Conservation (phyloP, 2,797 vertebrate genomes). For the Sparidentex hasta region DNA sequence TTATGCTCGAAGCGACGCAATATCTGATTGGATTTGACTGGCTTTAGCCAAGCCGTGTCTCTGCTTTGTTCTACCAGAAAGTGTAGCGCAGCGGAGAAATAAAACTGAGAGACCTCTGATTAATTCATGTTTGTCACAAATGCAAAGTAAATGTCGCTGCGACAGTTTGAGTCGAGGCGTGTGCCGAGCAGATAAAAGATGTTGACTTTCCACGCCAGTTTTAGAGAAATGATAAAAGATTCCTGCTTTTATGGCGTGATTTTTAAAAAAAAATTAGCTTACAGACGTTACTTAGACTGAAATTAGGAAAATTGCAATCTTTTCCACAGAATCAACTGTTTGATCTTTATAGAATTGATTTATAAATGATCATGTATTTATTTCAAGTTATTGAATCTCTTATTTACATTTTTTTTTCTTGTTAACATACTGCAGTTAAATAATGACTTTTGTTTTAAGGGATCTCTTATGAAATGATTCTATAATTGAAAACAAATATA, state of each 20-base stretch:
- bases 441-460: slow-evolving; percentile 5
- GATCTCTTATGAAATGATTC: no score
- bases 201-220: slow-evolving; percentile 61
- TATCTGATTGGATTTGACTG: slow-evolving; percentile 62
- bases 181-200: slow-evolving; percentile 60
- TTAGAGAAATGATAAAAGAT: slow-evolving; percentile 46
- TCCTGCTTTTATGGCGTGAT: slow-evolving; percentile 44
- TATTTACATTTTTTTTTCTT: slow-evolving; percentile 9
- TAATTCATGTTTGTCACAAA: slow-evolving; percentile 82
- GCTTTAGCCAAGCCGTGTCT: slow-evolving; percentile 68
- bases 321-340: slow-evolving; percentile 24
- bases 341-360: slow-evolving; percentile 25
- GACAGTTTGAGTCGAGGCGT: slow-evolving; percentile 68
- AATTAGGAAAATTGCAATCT: slow-evolving; percentile 24
- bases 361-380: slow-evolving; percentile 4
- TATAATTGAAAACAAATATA: slow-evolving; percentile 12
- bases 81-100: slow-evolving; percentile 58
- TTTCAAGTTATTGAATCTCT: not conserved
- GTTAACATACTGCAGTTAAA: slow-evolving; percentile 5
- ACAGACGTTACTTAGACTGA: slow-evolving; percentile 25
- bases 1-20: slow-evolving; percentile 56
- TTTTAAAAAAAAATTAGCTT: no score
- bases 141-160: slow-evolving; percentile 72
- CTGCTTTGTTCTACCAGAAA: slow-evolving; percentile 75
- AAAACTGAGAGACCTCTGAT: slow-evolving; percentile 70